phyloP scores from a whole-genome alignment of 2,888 invertebrate species.

The Glaucopsyche alexis region DNA sequence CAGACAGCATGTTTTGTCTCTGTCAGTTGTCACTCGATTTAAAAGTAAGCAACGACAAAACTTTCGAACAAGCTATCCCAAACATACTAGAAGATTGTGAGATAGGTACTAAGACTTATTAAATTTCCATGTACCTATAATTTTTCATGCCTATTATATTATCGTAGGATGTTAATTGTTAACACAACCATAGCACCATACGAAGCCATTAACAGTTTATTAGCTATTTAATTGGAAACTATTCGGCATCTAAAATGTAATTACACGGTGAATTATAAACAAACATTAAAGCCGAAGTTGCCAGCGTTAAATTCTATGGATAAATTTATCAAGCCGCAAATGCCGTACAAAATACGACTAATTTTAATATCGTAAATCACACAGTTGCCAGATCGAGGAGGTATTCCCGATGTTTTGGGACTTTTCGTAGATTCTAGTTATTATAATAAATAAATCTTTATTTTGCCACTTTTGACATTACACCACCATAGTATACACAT shows the following conservation, averaged over 20 bases:
- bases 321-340: conserved; percentile 20
- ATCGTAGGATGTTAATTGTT: background rate
- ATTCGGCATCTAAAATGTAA: conserved; percentile 9
- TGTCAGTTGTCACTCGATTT: no score
- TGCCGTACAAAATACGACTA: background rate
- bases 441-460: no score
- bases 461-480: no score
- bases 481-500: no score
- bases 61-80: no score
- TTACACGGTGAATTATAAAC: conserved; percentile 14
- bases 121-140: background rate
- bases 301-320: conserved; percentile 5
- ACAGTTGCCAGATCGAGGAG: background rate
- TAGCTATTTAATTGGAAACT: background rate
- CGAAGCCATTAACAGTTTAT: background rate
- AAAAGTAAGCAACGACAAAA: no score
- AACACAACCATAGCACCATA: background rate
- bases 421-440: background rate
- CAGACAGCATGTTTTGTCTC: no score
- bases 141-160: background rate
- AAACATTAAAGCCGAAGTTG: background rate
- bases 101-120: no score
- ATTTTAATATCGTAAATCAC: conserved; percentile 14
- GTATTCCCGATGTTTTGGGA: background rate
- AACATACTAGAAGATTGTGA: no score